Conservation (phyloP, 1,140 invertebrate species). For the Portunus trituberculatus region DNA sequence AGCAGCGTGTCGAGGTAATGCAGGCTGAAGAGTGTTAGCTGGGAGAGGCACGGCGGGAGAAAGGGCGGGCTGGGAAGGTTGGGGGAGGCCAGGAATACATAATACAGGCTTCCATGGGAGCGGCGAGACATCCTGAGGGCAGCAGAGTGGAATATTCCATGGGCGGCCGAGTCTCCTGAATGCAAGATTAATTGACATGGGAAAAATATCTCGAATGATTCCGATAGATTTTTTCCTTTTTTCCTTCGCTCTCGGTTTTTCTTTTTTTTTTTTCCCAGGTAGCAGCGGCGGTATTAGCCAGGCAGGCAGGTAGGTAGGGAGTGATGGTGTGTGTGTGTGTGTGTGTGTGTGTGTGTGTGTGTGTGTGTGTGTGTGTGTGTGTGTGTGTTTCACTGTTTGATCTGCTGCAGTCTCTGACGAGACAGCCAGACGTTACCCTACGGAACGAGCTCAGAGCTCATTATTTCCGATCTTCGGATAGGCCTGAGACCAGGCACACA, state of each 20-base stretch:
- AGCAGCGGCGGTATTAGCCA: neutral
- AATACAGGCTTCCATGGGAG: constrained; percentile 39
- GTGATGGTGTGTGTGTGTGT: no score
- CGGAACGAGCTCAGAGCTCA: no score
- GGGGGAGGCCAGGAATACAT: neutral
- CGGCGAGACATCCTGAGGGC: neutral
- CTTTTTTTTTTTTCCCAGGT: neutral
- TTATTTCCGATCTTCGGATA: no score
- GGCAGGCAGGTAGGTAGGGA: neutral
- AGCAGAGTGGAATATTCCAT: constrained; percentile 28
- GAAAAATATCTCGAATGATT: constrained; percentile 2
- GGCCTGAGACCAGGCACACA: no score
- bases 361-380: no score
- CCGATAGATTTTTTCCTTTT: neutral
- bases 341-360: no score
- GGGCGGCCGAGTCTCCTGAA: constrained; percentile 17
- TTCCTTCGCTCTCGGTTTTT: no score
- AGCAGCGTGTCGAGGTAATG: no score
- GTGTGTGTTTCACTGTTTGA: no score
- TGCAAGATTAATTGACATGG: constrained; percentile 30
- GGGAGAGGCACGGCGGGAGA: neutral
- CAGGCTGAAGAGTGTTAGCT: neutral
- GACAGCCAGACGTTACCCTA: no score
- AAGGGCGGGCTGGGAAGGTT: neutral
- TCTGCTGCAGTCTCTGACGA: no score